These are phyloP conservation scores for Cnemophilus loriae DNA, from an alignment of 2,113 vertebrate species.

Conservation along the genomic window DNA sequence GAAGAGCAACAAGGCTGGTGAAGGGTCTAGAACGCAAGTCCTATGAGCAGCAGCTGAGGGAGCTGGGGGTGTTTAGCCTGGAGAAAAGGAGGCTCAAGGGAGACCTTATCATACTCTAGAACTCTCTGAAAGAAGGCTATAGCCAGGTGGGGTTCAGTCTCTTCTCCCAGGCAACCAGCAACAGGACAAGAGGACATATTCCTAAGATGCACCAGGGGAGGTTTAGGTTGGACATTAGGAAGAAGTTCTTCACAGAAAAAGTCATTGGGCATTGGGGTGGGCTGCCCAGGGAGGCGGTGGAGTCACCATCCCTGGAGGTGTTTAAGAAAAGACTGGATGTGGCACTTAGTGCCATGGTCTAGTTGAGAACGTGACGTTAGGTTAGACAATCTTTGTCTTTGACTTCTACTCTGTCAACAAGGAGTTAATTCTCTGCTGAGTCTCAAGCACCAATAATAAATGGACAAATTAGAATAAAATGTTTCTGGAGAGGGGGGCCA, in stretches of 20 bases:
- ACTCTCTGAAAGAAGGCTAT: neutral
- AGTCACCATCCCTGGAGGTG: neutral
- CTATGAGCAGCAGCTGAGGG: neutral
- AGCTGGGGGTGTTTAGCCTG: neutral
- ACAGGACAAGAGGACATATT: neutral
- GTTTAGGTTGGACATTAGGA: neutral
- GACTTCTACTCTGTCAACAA: neutral
- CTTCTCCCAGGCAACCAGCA: rapidly evolving
- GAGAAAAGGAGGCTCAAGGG: neutral
- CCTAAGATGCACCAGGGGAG: neutral
- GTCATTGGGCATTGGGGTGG: neutral
- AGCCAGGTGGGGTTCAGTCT: neutral
- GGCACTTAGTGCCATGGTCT: neutral
- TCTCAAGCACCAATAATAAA: neutral
- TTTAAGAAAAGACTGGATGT: neutral
- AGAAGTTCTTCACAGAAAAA: neutral
- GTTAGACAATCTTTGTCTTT: neutral
- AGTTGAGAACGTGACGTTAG: neutral
- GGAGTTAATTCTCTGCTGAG: neutral
- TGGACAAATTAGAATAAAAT: neutral
- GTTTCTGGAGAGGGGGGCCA: rapidly evolving
- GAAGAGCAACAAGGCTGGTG: neutral
- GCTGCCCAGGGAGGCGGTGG: neutral
- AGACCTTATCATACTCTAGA: neutral
- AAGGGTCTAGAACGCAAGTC: neutral